These are phyloP conservation scores for Drosophila colorata DNA, from an alignment of 2,888 invertebrate species.

Conservation along the genomic window DNA sequence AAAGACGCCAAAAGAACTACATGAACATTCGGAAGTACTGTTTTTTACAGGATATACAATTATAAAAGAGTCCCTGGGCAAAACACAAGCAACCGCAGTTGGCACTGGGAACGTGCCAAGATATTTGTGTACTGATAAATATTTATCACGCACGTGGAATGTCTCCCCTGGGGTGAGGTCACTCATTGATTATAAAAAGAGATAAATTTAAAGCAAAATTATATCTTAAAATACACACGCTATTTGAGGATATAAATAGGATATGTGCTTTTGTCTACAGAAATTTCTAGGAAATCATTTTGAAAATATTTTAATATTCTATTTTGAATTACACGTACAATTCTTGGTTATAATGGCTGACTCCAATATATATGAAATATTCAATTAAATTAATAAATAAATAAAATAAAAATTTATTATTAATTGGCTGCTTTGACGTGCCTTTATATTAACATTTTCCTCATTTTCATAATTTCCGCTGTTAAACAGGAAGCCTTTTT, in stretches of 20 bases:
- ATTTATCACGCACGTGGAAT: constrained; percentile 57
- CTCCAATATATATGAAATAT: neutral
- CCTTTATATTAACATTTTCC: neutral
- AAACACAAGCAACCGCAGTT: constrained; percentile 18
- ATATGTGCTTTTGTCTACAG: neutral
- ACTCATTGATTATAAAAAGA: constrained; percentile 55
- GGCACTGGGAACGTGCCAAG: constrained; percentile 26
- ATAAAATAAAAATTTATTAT: too few species aligned
- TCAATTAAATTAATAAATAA: too few species aligned
- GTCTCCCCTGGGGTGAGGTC: constrained; percentile 19
- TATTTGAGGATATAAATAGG: neutral
- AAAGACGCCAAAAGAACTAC: too few species aligned
- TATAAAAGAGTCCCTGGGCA: neutral
- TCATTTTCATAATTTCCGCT: neutral
- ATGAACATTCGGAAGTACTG: neutral
- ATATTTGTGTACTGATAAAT: constrained; percentile 37
- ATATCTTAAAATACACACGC: neutral
- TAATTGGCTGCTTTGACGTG: neutral
- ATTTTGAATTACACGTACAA: neutral
- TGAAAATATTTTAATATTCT: neutral
- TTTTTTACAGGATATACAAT: constrained; percentile 3
- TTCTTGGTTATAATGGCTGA: neutral
- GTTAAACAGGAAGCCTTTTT: neutral
- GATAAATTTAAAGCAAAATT: constrained; percentile 8
- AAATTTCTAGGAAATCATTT: neutral